Conservation (phyloP, 2,113 vertebrate species). For the Platysternon megacephalum region DNA sequence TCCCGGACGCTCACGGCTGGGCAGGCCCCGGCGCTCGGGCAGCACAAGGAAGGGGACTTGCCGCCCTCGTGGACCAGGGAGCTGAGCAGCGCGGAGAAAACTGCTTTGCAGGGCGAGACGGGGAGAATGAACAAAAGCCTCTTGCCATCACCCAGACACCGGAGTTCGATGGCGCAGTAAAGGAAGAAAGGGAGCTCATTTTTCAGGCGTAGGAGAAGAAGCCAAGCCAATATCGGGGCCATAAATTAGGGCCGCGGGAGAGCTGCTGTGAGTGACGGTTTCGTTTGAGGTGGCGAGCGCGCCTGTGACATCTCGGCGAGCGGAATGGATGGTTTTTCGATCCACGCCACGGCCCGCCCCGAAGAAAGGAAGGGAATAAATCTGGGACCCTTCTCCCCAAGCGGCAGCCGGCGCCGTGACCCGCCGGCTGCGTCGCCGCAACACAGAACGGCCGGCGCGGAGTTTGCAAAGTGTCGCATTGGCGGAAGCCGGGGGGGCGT, state of each 20-base stretch:
- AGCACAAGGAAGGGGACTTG: neutral
- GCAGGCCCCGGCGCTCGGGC: neutral
- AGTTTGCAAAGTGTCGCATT: neutral
- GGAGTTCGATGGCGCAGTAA: conserved; percentile 51
- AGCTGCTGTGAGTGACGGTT: conserved; percentile 51
- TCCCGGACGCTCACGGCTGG: neutral
- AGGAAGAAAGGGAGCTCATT: conserved; percentile 74
- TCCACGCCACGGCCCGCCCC: neutral
- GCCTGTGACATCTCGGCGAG: neutral
- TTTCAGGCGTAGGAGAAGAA: conserved; percentile 71
- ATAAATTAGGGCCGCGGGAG: conserved; percentile 72
- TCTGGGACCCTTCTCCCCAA: neutral
- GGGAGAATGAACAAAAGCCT: too few relatives aligned
- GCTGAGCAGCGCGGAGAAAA: neutral
- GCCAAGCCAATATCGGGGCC: conserved; percentile 59
- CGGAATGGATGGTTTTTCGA: conserved; percentile 71
- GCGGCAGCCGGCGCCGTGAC: neutral
- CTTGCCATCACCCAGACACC: neutral
- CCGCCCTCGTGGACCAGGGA: neutral
- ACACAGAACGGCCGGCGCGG: neutral
- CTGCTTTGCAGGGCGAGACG: neutral
- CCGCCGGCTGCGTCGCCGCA: neutral
- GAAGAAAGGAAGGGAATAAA: neutral
- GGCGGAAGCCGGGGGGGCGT: too few relatives aligned
- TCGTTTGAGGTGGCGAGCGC: conserved; percentile 2